A percentile compares a stretch with the other conserved stretches of the same genome.
These are phyloP conservation scores for Hydrolagus colliei DNA, from an alignment of 2,797 vertebrate species.

Conservation along the genomic window DNA sequence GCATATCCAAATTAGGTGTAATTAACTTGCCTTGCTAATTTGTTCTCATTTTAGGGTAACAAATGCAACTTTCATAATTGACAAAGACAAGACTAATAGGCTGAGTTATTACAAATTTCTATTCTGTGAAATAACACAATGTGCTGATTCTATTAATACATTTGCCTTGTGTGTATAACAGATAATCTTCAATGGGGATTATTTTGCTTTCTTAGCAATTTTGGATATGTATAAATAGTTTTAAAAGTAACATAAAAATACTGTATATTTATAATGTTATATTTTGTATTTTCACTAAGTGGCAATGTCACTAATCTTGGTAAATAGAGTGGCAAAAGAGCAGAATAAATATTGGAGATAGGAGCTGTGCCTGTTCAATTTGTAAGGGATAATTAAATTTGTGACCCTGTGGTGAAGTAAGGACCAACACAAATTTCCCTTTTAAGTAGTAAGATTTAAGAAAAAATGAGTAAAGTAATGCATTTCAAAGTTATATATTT, in stretches of 20 bases:
- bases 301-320: too few species aligned
- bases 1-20: neutral
- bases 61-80: neutral
- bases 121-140: neutral
- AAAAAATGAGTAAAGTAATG: too few species aligned
- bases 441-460: too few species aligned
- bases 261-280: too few species aligned
- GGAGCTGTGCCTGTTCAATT: neutral
- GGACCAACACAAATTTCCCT: too few species aligned
- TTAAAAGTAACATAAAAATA: too few species aligned
- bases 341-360: neutral
- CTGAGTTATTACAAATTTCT: neutral
- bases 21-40: neutral
- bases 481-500: too few species aligned
- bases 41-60: neutral
- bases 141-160: constrained; percentile 13
- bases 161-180: neutral
- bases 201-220: too few species aligned
- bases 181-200: neutral
- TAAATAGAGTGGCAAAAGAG: too few species aligned
- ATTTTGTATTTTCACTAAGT: too few species aligned
- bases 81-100: neutral
- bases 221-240: too few species aligned
- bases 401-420: too few species aligned
- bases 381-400: neutral